A percentile compares a stretch with the other conserved stretches of the same genome.
phyloP scores from a whole-genome alignment of 2,797 vertebrate genomes.

The Mionectes olivaceus region DNA sequence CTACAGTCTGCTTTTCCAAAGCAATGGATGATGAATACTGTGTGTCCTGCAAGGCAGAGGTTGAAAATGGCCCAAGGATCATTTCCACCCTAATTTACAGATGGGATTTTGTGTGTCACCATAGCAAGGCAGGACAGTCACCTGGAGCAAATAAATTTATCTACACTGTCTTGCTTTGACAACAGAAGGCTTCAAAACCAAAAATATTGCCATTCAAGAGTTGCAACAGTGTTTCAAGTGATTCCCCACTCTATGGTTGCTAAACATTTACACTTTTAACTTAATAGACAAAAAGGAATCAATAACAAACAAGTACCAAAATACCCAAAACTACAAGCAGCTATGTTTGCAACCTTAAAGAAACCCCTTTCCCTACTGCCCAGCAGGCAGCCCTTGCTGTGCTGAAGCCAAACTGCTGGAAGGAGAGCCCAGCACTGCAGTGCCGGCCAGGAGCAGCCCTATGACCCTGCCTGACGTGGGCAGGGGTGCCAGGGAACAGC shows the following conservation, averaged over 20 bases:
- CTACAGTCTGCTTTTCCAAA: background rate
- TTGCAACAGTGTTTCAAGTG: background rate
- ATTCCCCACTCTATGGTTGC: background rate
- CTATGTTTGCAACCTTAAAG: background rate
- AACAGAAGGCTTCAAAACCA: background rate
- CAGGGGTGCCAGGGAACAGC: background rate
- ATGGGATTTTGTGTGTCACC: background rate
- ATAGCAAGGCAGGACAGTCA: background rate
- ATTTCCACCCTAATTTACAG: background rate
- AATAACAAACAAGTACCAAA: background rate
- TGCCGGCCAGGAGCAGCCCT: fast-evolving
- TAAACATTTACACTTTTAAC: background rate
- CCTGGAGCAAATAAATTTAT: background rate
- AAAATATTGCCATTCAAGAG: background rate
- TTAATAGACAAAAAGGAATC: background rate
- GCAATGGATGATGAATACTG: background rate
- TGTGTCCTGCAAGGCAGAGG: background rate
- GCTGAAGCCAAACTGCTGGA: background rate
- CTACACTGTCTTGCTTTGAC: background rate
- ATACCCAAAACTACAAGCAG: background rate
- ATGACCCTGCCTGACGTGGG: fast-evolving
- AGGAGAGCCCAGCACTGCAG: fast-evolving
- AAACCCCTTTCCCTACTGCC: background rate
- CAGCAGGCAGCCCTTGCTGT: background rate
- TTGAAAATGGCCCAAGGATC: background rate